Evolutionary conservation across 2,113 vertebrate genomes (phyloP).

Genomic region (Oplegnathus fasciatus): DNA sequence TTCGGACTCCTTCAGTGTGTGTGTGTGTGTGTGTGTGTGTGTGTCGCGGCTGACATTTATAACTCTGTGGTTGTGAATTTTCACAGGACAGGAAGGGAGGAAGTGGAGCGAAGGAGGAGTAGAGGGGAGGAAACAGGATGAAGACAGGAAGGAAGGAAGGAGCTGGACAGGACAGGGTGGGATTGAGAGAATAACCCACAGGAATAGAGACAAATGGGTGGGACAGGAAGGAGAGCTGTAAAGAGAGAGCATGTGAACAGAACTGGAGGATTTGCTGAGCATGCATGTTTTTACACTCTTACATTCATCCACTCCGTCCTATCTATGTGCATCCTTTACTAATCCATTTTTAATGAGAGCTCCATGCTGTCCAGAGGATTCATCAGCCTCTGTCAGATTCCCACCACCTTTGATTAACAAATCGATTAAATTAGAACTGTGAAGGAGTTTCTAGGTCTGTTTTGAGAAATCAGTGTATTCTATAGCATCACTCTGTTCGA

Average conservation of each 20-base stretch:
- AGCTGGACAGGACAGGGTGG: slow-evolving; percentile 49
- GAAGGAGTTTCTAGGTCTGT: background rate
- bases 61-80: slow-evolving; percentile 59
- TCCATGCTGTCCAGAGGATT: background rate
- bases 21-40: background rate
- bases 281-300: background rate
- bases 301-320: background rate
- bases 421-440: background rate
- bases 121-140: slow-evolving; percentile 57
- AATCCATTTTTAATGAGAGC: slow-evolving; percentile 25
- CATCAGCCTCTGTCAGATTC: background rate
- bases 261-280: slow-evolving; percentile 28
- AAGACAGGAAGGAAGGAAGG: slow-evolving; percentile 59
- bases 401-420: background rate
- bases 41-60: slow-evolving; percentile 11
- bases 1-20: background rate
- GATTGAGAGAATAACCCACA: slow-evolving; percentile 20
- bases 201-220: slow-evolving; percentile 58
- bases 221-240: slow-evolving; percentile 28
- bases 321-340: background rate
- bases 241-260: background rate
- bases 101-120: slow-evolving; percentile 37
- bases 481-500: background rate
- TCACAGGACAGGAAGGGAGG: slow-evolving; percentile 65
- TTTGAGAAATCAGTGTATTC: background rate